Conservation (phyloP, 35 echinoderm and acorn worm species). For the Amphiura filiformis region DNA sequence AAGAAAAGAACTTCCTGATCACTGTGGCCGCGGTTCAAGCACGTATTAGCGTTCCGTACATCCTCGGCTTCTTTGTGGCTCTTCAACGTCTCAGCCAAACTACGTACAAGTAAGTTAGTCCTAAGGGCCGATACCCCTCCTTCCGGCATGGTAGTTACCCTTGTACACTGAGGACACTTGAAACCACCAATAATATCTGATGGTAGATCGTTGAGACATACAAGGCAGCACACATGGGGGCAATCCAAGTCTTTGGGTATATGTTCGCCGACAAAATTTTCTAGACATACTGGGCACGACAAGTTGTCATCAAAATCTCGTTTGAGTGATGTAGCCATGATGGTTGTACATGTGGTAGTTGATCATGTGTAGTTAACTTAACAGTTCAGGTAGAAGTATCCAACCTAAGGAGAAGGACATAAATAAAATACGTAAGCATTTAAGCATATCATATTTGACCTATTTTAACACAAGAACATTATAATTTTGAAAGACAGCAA, state of each 20-base stretch:
- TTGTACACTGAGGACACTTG: not conserved
- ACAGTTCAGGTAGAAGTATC: no score
- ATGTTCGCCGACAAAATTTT: not conserved
- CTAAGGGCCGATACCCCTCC: not conserved
- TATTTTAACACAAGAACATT: no score
- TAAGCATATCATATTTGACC: no score
- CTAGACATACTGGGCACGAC: conserved; percentile 4
- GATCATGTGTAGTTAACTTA: no score
- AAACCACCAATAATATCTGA: not conserved
- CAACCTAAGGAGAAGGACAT: no score
- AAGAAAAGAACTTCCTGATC: not conserved
- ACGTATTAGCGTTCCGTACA: not conserved
- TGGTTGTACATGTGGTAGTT: not conserved
- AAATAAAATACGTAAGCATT: no score
- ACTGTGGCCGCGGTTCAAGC: not conserved
- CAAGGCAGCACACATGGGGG: not conserved
- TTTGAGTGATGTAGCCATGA: not conserved
- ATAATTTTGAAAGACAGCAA: no score
- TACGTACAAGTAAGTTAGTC: not conserved
- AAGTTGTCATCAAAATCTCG: not conserved
- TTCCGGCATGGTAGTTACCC: not conserved
- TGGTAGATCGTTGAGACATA: not conserved
- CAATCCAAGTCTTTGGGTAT: not conserved
- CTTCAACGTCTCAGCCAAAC: not conserved
- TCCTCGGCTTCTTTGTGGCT: not conserved